These are phyloP conservation scores for Drosophila aff. DNA, from an alignment of 1,140 invertebrate genomes.

Conservation along the genomic window DNA sequence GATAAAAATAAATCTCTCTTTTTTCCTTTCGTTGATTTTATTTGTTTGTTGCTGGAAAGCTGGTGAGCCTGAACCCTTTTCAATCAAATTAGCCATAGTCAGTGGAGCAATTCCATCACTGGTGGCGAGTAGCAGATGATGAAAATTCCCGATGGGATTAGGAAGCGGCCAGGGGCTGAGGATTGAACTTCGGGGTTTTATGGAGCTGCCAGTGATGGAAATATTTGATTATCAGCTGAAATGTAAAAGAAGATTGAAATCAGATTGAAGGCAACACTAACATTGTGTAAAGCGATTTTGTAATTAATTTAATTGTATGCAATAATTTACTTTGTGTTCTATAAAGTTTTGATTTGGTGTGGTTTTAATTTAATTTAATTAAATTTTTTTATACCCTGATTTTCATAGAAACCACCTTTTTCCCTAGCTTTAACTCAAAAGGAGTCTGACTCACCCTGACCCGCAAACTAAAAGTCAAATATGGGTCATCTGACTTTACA, in stretches of 20 bases:
- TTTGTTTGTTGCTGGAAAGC: slow-evolving; percentile 50
- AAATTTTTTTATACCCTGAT: background rate
- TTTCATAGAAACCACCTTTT: background rate
- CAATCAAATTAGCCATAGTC: slow-evolving; percentile 71
- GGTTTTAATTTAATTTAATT: background rate
- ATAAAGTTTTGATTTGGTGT: background rate
- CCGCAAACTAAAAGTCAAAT: slow-evolving; percentile 14
- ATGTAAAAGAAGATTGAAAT: slow-evolving; percentile 5
- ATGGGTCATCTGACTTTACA: slow-evolving; percentile 23
- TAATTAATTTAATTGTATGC: slow-evolving; percentile 8
- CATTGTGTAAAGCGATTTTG: background rate
- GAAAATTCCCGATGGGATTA: slow-evolving; percentile 35
- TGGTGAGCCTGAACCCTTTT: slow-evolving; percentile 62
- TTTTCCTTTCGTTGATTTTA: slow-evolving; percentile 64
- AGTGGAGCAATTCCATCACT: slow-evolving; percentile 62
- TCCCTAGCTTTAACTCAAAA: background rate
- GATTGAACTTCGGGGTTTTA: background rate
- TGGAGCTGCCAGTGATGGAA: background rate
- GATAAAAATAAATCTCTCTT: slow-evolving; percentile 58
- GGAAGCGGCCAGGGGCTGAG: background rate
- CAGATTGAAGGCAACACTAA: background rate
- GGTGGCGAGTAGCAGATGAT: slow-evolving; percentile 42
- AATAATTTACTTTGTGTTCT: background rate
- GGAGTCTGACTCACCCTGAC: background rate
- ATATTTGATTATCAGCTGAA: slow-evolving; percentile 15